A percentile compares a stretch with the other conserved stretches of the same genome.
Conservation (phyloP, 2,888 invertebrate genomes). For the Campaea margaritaria region DNA sequence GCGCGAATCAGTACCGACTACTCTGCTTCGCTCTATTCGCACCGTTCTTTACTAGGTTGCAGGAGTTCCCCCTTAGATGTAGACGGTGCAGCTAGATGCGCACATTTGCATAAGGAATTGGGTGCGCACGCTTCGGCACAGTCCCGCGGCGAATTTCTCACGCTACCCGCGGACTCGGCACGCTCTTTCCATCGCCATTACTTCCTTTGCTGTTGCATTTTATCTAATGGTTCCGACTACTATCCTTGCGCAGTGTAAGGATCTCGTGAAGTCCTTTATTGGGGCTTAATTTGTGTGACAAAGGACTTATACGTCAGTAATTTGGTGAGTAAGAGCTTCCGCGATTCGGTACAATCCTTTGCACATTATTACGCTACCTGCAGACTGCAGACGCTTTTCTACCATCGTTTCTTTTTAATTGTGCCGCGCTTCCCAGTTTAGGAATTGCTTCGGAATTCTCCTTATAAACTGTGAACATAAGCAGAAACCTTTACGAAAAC, state of each 20-base stretch:
- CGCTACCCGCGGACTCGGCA: conserved; percentile 64
- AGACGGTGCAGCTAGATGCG: conserved; percentile 62
- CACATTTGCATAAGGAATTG: conserved; percentile 82
- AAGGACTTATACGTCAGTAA: conserved; percentile 11
- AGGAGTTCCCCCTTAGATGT: conserved; percentile 46
- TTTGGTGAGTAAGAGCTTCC: conserved; percentile 14
- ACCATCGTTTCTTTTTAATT: neutral
- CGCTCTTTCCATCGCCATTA: conserved; percentile 44
- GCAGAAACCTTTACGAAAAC: neutral
- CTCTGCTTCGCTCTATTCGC: neutral
- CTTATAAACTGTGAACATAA: neutral
- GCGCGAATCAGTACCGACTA: no score
- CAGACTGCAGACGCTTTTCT: neutral
- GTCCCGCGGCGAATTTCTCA: conserved; percentile 75
- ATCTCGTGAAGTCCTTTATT: conserved; percentile 10
- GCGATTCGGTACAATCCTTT: conserved; percentile 1
- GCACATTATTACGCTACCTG: conserved; percentile 16
- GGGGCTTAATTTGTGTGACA: conserved; percentile 21
- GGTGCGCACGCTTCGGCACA: conserved; percentile 77
- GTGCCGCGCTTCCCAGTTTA: neutral
- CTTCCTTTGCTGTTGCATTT: conserved; percentile 53
- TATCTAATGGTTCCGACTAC: conserved; percentile 58
- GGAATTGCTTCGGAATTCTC: neutral
- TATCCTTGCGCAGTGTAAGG: conserved; percentile 27
- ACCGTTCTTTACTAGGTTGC: neutral